Conservation (phyloP, 2,797 vertebrate species). For the Enteromius treurensis region DNA sequence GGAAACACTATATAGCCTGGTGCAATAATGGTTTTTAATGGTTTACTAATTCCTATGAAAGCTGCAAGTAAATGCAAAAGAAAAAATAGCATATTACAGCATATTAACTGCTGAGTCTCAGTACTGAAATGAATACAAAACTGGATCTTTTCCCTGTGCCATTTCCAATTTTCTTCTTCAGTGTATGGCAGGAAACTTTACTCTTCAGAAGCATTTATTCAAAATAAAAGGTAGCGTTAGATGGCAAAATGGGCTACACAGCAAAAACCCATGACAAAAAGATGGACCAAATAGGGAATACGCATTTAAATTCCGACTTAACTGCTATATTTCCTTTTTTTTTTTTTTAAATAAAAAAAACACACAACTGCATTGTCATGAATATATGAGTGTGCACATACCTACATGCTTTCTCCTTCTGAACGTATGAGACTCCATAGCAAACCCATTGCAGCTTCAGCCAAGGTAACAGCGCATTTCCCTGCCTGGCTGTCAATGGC, state of each 20-base stretch:
- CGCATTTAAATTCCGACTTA: not conserved
- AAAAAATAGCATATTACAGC: not conserved
- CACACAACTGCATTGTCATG: not conserved
- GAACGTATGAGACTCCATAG: constrained; percentile 77
- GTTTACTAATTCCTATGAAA: not conserved
- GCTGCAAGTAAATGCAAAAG: not conserved
- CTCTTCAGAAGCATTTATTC: not conserved
- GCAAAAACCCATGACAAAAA: not conserved
- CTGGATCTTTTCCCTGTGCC: not conserved
- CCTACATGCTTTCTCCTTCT: constrained; percentile 80
- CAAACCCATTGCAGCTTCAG: constrained; percentile 69
- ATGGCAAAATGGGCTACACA: not conserved
- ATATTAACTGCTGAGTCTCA: too few species aligned
- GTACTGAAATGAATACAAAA: constrained; percentile 11
- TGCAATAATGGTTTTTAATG: not conserved
- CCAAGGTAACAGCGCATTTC: constrained; percentile 58
- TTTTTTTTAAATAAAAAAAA: not conserved
- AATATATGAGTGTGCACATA: constrained; percentile 68
- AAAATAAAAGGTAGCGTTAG: not conserved
- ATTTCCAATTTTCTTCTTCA: not conserved
- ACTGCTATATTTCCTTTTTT: not conserved
- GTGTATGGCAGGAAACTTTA: not conserved
- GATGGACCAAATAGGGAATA: not conserved
- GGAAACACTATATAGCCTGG: not conserved
- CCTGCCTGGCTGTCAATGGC: constrained; percentile 54